Evolutionary conservation across 2,888 invertebrate species (phyloP).

Genomic region (Ectemnius lituratus): DNA sequence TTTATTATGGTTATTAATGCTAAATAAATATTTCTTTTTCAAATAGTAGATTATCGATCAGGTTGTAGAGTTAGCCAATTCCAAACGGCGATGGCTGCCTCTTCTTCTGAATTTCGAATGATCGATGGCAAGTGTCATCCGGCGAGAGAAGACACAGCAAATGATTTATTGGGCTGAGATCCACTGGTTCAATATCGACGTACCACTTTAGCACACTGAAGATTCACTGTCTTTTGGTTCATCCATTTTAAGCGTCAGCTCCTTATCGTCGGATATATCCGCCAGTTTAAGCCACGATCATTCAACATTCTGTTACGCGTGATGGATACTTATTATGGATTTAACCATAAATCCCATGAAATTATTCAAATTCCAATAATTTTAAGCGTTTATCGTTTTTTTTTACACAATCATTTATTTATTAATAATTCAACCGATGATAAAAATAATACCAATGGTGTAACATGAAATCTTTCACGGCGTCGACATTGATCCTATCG

Average conservation of each 20-base stretch:
- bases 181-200: slow-evolving; percentile 30
- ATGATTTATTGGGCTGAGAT: slow-evolving; percentile 57
- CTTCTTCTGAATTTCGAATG: slow-evolving; percentile 52
- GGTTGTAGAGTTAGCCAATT: slow-evolving; percentile 6
- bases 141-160: slow-evolving; percentile 34
- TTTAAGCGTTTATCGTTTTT: no score
- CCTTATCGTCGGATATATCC: slow-evolving; percentile 33
- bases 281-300: not conserved
- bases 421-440: slow-evolving; percentile 1
- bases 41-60: slow-evolving; percentile 53
- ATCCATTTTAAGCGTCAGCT: slow-evolving; percentile 33
- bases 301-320: no score
- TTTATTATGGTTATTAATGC: slow-evolving; percentile 36
- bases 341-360: no score
- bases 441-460: no score
- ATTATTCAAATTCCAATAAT: no score
- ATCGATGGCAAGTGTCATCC: slow-evolving; percentile 59
- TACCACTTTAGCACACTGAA: slow-evolving; percentile 30
- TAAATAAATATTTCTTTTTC: slow-evolving; percentile 50
- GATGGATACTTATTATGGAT: slow-evolving; percentile 12
- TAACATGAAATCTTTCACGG: no score
- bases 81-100: slow-evolving; percentile 49
- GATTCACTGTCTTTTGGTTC: slow-evolving; percentile 35
- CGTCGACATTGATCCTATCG: no score
- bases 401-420: no score